phyloP scores from a whole-genome alignment of 2,113 vertebrate genomes.

The Corydoras maculifer region DNA sequence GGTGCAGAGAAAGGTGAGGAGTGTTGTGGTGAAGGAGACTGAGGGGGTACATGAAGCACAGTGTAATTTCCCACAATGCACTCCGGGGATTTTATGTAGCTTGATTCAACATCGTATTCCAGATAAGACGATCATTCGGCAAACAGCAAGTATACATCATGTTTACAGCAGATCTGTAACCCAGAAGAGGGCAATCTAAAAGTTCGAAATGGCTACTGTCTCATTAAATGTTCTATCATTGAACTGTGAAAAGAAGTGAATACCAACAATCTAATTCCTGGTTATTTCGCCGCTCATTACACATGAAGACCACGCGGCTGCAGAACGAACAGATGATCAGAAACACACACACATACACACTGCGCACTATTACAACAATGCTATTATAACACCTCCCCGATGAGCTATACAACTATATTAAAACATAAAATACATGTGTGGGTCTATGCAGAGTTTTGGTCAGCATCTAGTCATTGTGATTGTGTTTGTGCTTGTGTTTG shows the following conservation, averaged over 20 bases:
- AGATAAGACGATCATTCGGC: background rate
- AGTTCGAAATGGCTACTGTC: background rate
- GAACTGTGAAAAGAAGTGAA: no score
- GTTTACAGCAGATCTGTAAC: background rate
- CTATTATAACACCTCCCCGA: background rate
- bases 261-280: background rate
- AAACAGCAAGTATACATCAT: constrained; percentile 1
- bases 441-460: no score
- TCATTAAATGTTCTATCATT: background rate
- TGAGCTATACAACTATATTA: background rate
- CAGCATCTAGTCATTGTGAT: no score
- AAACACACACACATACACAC: background rate
- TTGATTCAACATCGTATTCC: constrained; percentile 16
- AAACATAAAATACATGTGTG: no score
- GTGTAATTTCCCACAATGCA: constrained; percentile 42
- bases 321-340: background rate
- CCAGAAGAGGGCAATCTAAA: background rate
- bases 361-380: background rate
- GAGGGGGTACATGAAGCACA: constrained; percentile 33
- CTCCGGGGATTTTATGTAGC: constrained; percentile 30
- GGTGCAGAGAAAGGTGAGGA: constrained; percentile 48
- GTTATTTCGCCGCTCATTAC: background rate
- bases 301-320: background rate
- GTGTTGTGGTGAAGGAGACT: constrained; percentile 18
- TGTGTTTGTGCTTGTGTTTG: no score